Evolutionary conservation across 1,140 invertebrate genomes (phyloP), one percentile per base, ranked within the genome.

Genomic region (Rhopalosiphum maidis): DNA sequence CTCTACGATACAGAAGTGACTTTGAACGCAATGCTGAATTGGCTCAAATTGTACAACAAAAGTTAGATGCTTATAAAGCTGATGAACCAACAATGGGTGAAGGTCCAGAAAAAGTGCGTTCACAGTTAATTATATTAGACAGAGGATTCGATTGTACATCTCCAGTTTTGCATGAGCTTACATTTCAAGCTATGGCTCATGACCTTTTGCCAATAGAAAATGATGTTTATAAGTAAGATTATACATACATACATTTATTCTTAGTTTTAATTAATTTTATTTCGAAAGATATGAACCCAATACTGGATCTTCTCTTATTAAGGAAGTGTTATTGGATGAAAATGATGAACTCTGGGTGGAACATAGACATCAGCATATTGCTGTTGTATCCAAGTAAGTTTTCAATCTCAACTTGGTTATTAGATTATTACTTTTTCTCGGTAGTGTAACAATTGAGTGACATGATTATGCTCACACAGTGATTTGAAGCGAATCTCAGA

Each of bases 31-130:
- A 99, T 95, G 98, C 98, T 18, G 99, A 99, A 95, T 96, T 99
- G 94, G 99, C 99, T 8, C 99, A 99, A 95, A 96, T 99, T 94
- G 98, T 99, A 94, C 99, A 99, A 95, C 99, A 99, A 95, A 99
- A 99, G 95, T 96, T 99, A 94, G 99, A 99, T 95, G 99, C 99
- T 51, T 99, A 99, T 95, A 99, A 99, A 96, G 99, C 99, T 89
- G 99, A 99, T 95, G 99, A 99, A 95, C 99, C 99, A 30, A 99
- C 99, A 11, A 99, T 99, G 99, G 99, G 99, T 51, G 99, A 99
- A 96, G 99, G 98, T 94, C 98, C 99, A 1, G 98, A 98, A 95
- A 98, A 98, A 95, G 98, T 99, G 46, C 97, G 99, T 51, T 99
- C 99, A 1, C 99, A 99, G 95, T 96, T 99, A 88, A 95, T 99